These are phyloP conservation scores for Danaus plexippus DNA, from an alignment of 1,140 invertebrate genomes.

Conservation along the genomic window DNA sequence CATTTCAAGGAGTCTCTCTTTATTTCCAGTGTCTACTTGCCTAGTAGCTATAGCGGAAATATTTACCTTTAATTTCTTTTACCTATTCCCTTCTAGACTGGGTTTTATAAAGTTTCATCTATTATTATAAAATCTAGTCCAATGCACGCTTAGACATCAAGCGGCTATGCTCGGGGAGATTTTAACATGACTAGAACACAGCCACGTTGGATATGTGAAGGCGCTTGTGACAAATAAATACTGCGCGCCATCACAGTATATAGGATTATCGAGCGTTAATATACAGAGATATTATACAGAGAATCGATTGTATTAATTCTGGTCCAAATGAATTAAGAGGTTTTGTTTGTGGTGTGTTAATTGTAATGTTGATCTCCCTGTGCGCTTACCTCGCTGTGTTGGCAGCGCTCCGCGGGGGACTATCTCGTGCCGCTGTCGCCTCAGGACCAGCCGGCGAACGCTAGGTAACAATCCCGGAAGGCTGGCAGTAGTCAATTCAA, in stretches of 20 bases:
- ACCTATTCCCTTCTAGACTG: conserved; percentile 49
- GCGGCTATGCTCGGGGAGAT: conserved; percentile 46
- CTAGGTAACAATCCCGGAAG: conserved; percentile 49
- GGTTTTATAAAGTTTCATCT: conserved; percentile 41
- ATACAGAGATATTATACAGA: neutral
- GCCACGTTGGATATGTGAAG: conserved; percentile 29
- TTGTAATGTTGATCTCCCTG: conserved; percentile 39
- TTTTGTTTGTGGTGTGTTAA: conserved; percentile 13
- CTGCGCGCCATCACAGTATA: too few relatives aligned
- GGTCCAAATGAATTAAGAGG: neutral
- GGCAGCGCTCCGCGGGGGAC: conserved; percentile 64
- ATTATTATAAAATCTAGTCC: conserved; percentile 41
- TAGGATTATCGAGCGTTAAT: too few relatives aligned
- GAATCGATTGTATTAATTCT: neutral
- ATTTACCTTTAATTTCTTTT: conserved; percentile 54
- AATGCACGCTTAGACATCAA: conserved; percentile 63
- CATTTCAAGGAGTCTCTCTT: conserved; percentile 67
- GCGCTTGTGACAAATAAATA: neutral
- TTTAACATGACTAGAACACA: conserved; percentile 20
- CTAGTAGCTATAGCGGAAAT: conserved; percentile 68
- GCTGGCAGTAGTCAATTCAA: conserved; percentile 16
- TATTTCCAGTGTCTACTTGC: conserved; percentile 60
- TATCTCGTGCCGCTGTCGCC: conserved; percentile 69
- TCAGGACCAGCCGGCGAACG: conserved; percentile 41
- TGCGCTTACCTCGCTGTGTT: conserved; percentile 59